A percentile compares a stretch with the other conserved stretches of the same genome.
phyloP scores from a whole-genome alignment of 2,888 invertebrate species.

The Pimpla rufipes region DNA sequence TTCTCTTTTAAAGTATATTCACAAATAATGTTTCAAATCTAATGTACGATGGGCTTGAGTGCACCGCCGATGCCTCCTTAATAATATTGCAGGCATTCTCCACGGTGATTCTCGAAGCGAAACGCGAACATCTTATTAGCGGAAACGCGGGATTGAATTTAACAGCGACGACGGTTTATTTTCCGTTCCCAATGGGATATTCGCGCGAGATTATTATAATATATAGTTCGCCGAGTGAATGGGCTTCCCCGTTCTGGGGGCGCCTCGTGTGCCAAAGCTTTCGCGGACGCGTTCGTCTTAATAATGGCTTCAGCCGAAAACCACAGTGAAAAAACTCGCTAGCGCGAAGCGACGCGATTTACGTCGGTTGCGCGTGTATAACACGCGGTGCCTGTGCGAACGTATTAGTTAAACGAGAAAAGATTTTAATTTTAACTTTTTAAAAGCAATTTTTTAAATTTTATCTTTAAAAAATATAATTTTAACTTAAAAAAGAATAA shows the following conservation, averaged over 20 bases:
- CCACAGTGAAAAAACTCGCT: constrained; percentile 42
- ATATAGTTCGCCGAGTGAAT: constrained; percentile 24
- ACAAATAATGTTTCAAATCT: too few relatives aligned
- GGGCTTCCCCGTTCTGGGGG: constrained; percentile 34
- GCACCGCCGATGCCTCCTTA: background rate
- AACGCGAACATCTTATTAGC: constrained; percentile 52
- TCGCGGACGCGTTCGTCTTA: constrained; percentile 17
- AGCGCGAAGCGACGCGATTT: constrained; percentile 13
- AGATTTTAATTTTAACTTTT: too few relatives aligned
- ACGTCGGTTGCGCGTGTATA: background rate
- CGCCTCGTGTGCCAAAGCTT: constrained; percentile 6
- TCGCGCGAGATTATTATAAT: constrained; percentile 32
- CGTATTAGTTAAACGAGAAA: constrained; percentile 7
- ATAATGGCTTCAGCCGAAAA: constrained; percentile 30
- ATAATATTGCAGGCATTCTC: background rate
- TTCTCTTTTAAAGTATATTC: too few relatives aligned
- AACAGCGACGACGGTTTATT: constrained; percentile 12
- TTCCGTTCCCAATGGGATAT: constrained; percentile 44
- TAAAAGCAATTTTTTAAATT: too few relatives aligned
- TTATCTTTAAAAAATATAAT: too few relatives aligned
- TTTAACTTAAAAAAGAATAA: too few relatives aligned
- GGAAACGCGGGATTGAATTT: constrained; percentile 52
- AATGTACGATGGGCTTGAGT: too few relatives aligned
- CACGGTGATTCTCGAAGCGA: background rate
- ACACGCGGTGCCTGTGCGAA: background rate